A percentile compares a stretch with the other conserved stretches of the same genome.
Conservation (phyloP, 2,113 vertebrate species). For the Grus americana region DNA sequence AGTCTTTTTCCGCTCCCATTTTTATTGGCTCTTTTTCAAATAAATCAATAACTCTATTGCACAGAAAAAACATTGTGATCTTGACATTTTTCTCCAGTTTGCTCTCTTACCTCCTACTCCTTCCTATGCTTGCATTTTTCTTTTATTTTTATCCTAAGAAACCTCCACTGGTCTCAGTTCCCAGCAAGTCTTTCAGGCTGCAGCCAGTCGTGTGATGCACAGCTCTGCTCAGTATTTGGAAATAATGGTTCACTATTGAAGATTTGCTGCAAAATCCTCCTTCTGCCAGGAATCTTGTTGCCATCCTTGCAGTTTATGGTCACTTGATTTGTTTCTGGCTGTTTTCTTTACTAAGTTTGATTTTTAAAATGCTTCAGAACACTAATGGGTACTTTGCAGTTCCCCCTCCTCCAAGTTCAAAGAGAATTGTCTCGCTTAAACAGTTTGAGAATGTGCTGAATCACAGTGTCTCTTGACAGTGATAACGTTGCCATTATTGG, state of each 20-base stretch:
- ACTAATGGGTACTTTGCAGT: background rate
- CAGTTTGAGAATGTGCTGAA: background rate
- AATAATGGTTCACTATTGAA: fast-evolving
- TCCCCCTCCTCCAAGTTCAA: background rate
- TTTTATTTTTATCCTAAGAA: background rate
- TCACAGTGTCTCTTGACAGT: background rate
- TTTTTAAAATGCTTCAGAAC: background rate
- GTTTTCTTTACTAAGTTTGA: background rate
- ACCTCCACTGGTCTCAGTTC: background rate
- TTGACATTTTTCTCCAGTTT: background rate
- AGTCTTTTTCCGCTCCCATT: background rate
- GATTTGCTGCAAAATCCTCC: background rate
- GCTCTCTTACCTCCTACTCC: background rate
- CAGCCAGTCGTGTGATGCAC: background rate
- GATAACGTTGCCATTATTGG: background rate
- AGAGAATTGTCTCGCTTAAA: background rate
- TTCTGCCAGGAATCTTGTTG: background rate
- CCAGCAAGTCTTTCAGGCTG: background rate
- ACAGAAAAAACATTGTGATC: background rate
- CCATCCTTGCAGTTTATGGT: background rate
- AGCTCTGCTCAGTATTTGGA: background rate
- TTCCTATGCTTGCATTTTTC: background rate
- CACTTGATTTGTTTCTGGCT: background rate
- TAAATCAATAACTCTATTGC: background rate
- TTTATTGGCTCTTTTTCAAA: background rate